A percentile compares a stretch with the other conserved stretches of the same genome.
These are phyloP conservation scores for Porphyrio hochstetteri DNA, from an alignment of 2,113 vertebrate species.

Conservation along the genomic window DNA sequence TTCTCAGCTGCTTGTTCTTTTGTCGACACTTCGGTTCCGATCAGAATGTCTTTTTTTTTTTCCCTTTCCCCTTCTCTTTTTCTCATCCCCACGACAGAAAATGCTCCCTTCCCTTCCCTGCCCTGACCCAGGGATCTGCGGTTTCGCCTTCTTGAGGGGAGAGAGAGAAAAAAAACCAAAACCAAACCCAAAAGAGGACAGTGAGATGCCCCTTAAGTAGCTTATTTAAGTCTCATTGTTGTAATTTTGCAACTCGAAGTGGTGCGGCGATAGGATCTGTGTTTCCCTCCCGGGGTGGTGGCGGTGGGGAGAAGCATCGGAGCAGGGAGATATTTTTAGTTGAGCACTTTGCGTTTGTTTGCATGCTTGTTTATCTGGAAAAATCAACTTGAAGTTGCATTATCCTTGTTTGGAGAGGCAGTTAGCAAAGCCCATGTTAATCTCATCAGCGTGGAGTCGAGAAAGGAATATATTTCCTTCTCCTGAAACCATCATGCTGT, in stretches of 20 bases:
- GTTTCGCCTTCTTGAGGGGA: background rate
- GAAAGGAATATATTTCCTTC: conserved; percentile 22
- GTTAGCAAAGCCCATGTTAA: conserved; percentile 48
- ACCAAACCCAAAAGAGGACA: background rate
- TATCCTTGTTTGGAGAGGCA: conserved; percentile 63
- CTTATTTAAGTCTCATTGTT: conserved; percentile 25
- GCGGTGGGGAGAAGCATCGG: background rate
- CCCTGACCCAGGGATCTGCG: background rate
- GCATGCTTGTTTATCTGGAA: conserved; percentile 69
- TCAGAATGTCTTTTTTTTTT: background rate
- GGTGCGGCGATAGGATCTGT: background rate
- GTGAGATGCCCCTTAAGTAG: conserved; percentile 11
- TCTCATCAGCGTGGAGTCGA: conserved; percentile 34
- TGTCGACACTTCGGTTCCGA: conserved; percentile 43
- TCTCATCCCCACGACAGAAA: background rate
- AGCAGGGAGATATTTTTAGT: conserved; percentile 63
- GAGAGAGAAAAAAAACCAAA: background rate
- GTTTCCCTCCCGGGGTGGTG: conserved; percentile 22
- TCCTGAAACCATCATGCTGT: background rate
- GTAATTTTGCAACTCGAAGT: conserved; percentile 5
- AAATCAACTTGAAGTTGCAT: conserved; percentile 64
- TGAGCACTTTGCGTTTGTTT: conserved; percentile 60
- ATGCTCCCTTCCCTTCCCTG: background rate
- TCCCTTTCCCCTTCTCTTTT: background rate
- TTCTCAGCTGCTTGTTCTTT: conserved; percentile 34